Conservation (phyloP, 2,113 vertebrate genomes). For the Hassar affinis region DNA sequence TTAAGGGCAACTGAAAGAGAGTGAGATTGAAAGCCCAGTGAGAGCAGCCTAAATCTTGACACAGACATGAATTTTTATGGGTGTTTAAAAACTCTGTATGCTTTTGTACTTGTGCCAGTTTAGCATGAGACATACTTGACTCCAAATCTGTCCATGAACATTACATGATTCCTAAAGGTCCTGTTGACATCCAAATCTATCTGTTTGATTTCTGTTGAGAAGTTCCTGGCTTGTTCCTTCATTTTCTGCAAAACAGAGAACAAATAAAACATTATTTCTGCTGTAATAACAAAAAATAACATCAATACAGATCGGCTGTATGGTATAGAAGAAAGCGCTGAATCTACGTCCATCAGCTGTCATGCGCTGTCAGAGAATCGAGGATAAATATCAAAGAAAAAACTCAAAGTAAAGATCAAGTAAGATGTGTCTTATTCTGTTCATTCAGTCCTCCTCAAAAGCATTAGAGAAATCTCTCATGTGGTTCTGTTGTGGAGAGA, state of each 20-base stretch:
- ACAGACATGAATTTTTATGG: background rate
- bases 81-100: background rate
- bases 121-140: conserved; percentile 78
- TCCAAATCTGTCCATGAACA: conserved; percentile 91
- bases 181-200: conserved; percentile 90
- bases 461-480: background rate
- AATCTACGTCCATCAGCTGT: background rate
- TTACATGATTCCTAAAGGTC: conserved; percentile 92
- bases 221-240: conserved; percentile 82
- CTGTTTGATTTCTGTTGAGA: conserved; percentile 88
- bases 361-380: background rate
- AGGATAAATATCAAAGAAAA: background rate
- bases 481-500: background rate
- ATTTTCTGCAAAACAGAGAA: conserved; percentile 73
- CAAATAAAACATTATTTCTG: background rate
- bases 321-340: too few species aligned
- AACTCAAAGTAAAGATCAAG: background rate
- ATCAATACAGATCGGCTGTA: background rate
- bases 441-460: background rate
- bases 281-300: background rate
- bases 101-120: background rate
- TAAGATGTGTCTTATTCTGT: background rate
- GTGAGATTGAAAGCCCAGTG: too few species aligned
- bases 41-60: background rate
- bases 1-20: background rate